Conservation (phyloP, 2,888 invertebrate genomes). For the Sarcophaga carnaria region DNA sequence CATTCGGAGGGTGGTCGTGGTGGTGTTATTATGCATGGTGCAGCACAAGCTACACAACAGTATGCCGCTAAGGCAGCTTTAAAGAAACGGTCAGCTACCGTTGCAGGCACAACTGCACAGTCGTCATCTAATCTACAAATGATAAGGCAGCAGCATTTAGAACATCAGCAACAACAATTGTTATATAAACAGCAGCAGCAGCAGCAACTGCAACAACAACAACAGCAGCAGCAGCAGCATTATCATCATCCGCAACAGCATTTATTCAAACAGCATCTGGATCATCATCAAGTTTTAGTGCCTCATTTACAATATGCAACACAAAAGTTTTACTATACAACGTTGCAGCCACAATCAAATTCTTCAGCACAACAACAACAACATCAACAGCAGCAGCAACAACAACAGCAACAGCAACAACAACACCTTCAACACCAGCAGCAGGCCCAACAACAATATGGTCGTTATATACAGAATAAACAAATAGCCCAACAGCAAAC, state of each 20-base stretch:
- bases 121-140: constrained; percentile 56
- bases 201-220: constrained; percentile 68
- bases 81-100: constrained; percentile 75
- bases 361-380: not conserved
- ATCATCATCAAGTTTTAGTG: constrained; percentile 63
- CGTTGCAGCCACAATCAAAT: constrained; percentile 51
- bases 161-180: constrained; percentile 69
- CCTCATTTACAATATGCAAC: constrained; percentile 66
- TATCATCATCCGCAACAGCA: constrained; percentile 68
- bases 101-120: constrained; percentile 63
- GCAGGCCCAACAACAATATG: constrained; percentile 54
- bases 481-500: constrained; percentile 63
- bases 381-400: constrained; percentile 24
- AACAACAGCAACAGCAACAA: constrained; percentile 9
- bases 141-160: constrained; percentile 70
- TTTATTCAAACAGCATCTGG: constrained; percentile 61
- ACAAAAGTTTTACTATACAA: constrained; percentile 67
- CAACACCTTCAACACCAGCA: constrained; percentile 23
- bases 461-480: constrained; percentile 63
- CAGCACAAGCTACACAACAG: constrained; percentile 71
- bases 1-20: constrained; percentile 58
- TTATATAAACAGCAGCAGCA: constrained; percentile 65
- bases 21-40: constrained; percentile 42
- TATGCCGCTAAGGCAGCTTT: constrained; percentile 75
- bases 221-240: constrained; percentile 63